A percentile compares a stretch with the other conserved stretches of the same genome.
These are phyloP conservation scores for Myathropa florea DNA, from an alignment of 2,888 invertebrate genomes.

Conservation along the genomic window DNA sequence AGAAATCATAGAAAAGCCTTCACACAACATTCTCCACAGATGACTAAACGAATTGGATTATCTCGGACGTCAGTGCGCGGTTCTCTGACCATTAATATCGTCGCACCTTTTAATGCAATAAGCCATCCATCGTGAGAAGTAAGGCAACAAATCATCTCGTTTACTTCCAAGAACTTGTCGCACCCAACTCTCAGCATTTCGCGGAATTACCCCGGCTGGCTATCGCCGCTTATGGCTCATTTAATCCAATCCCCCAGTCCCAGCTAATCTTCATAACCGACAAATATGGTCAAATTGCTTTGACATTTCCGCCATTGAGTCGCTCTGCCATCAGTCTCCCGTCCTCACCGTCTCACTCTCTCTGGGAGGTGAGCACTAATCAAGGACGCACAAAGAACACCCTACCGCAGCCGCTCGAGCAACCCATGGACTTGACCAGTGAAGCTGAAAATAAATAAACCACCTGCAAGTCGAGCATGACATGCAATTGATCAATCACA, in stretches of 20 bases:
- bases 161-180: neutral
- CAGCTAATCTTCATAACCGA: constrained; percentile 47
- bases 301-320: constrained; percentile 63
- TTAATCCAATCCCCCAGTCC: constrained; percentile 27
- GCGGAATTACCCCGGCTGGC: constrained; percentile 10
- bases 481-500: constrained; percentile 68
- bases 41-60: neutral
- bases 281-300: constrained; percentile 62
- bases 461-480: constrained; percentile 58
- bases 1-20: neutral
- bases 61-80: neutral
- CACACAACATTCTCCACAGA: neutral
- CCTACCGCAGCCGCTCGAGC: neutral
- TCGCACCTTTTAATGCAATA: neutral
- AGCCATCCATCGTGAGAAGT: neutral
- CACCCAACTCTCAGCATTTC: neutral
- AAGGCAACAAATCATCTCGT: neutral
- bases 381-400: constrained; percentile 46
- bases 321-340: neutral
- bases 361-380: constrained; percentile 23
- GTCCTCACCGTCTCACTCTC: neutral
- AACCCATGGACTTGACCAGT: neutral
- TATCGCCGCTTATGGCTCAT: neutral
- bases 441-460: constrained; percentile 42
- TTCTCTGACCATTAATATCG: neutral